These are phyloP conservation scores for Heliornis fulica DNA, from an alignment of 2,113 vertebrate species.

Conservation along the genomic window DNA sequence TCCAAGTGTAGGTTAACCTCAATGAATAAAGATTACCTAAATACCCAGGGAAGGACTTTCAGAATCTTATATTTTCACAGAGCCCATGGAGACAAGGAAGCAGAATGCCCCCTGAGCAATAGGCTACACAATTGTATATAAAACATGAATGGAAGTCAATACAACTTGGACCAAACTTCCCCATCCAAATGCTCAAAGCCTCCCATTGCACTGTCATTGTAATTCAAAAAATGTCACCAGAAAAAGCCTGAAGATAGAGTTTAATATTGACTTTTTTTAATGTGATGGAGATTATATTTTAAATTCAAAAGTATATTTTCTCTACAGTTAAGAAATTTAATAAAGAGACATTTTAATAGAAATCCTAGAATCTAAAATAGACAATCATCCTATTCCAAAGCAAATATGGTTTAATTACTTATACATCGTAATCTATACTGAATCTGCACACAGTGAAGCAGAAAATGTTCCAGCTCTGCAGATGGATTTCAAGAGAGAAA, in stretches of 20 bases:
- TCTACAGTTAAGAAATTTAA: background rate
- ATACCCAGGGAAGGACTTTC: background rate
- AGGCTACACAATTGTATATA: background rate
- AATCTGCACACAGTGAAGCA: background rate
- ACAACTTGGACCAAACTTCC: background rate
- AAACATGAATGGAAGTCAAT: background rate
- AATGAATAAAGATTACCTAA: background rate
- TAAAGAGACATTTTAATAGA: background rate
- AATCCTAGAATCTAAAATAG: background rate
- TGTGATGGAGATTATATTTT: background rate
- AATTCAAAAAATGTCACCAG: background rate
- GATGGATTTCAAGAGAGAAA: background rate
- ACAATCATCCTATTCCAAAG: background rate
- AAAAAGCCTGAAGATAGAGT: background rate
- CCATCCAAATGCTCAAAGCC: background rate
- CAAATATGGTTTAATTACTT: background rate
- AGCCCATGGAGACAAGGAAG: background rate
- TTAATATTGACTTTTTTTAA: background rate
- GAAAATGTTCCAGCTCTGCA: background rate
- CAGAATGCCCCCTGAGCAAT: background rate
- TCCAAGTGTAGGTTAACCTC: background rate
- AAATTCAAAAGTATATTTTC: background rate
- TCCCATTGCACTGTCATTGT: background rate
- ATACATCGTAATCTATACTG: background rate
- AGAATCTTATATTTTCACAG: background rate